A percentile compares a stretch with the other conserved stretches of the same genome.
Evolutionary conservation across 2,113 vertebrate species (phyloP).

Genomic region (Hystrix cristata): DNA sequence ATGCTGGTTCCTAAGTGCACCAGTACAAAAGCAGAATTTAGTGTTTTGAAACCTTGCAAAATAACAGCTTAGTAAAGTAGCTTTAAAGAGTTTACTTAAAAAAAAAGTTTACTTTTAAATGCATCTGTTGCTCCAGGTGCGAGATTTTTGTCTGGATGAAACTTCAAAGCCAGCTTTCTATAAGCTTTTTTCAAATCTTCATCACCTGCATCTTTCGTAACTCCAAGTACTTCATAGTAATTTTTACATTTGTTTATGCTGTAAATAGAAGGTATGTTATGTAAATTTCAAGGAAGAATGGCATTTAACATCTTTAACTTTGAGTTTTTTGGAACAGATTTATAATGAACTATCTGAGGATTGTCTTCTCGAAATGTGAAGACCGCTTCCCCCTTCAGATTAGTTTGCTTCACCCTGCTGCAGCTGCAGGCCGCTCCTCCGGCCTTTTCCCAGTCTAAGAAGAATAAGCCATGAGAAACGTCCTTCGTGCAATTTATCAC

Average conservation of each 20-base stretch:
- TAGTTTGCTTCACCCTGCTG: not conserved
- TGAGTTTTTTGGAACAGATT: conserved; percentile 23
- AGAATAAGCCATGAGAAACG: not conserved
- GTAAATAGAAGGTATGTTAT: conserved; percentile 74
- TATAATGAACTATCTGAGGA: not conserved
- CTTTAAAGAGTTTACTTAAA: conserved; percentile 82
- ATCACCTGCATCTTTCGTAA: conserved; percentile 95
- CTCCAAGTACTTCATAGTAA: conserved; percentile 97
- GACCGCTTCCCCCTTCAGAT: not conserved
- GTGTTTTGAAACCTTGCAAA: conserved; percentile 43
- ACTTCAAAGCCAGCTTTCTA: conserved; percentile 97
- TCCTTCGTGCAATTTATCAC: not conserved
- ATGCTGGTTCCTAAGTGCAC: conserved; percentile 48
- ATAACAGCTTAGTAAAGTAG: conserved; percentile 33
- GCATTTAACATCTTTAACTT: not conserved
- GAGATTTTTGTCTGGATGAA: conserved; percentile 99
- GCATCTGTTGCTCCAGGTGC: conserved; percentile 98
- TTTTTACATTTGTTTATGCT: conserved; percentile 99
- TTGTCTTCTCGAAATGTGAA: conserved; percentile 20
- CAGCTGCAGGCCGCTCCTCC: not conserved
- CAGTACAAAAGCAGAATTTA: conserved; percentile 39
- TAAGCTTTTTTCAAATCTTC: conserved; percentile 99
- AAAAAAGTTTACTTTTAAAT: conserved; percentile 94
- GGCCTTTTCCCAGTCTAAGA: not conserved
- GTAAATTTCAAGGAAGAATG: conserved; percentile 64